Percentiles rank a stretch among this genome's conserved stretches.
Evolutionary conservation across 2,113 vertebrate species (phyloP).

Genomic region (Oriolus oriolus): DNA sequence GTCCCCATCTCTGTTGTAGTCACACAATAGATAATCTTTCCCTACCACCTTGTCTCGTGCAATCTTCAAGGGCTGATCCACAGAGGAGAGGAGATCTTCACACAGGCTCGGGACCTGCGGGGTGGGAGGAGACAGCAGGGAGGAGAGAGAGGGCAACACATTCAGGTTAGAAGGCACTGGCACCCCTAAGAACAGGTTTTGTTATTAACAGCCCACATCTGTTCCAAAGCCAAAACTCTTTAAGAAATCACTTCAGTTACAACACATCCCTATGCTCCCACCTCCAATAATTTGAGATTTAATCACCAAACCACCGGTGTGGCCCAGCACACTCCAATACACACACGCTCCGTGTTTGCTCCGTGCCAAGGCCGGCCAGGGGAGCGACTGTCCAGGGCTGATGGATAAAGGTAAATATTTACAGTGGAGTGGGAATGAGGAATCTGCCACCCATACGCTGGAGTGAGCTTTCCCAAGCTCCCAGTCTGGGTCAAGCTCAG

Average conservation of each 20-base stretch:
- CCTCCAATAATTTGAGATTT: not conserved
- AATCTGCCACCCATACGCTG: not conserved
- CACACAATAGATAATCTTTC: constrained; percentile 97
- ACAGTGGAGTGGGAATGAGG: constrained; percentile 26
- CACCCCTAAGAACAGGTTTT: not conserved
- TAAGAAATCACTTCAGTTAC: not conserved
- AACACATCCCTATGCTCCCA: not conserved
- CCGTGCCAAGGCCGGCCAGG: constrained; percentile 9
- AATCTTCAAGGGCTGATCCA: constrained; percentile 98
- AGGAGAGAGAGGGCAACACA: not conserved
- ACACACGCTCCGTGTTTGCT: not conserved
- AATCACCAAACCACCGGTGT: constrained; percentile 11
- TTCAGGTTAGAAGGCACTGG: not conserved
- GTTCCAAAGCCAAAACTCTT: not conserved
- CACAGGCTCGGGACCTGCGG: constrained; percentile 90
- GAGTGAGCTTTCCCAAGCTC: constrained; percentile 23
- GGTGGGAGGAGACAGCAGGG: not conserved
- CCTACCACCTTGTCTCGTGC: constrained; percentile 95
- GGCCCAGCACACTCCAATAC: constrained; percentile 3
- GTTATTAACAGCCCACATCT: not conserved
- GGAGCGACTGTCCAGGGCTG: not conserved
- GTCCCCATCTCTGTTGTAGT: constrained; percentile 98
- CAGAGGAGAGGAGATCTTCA: constrained; percentile 97
- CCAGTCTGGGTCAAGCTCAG: not conserved
- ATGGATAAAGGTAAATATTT: constrained; percentile 57